Evolutionary conservation across 2,113 vertebrate genomes (phyloP).

Genomic region (Numida meleagris): DNA sequence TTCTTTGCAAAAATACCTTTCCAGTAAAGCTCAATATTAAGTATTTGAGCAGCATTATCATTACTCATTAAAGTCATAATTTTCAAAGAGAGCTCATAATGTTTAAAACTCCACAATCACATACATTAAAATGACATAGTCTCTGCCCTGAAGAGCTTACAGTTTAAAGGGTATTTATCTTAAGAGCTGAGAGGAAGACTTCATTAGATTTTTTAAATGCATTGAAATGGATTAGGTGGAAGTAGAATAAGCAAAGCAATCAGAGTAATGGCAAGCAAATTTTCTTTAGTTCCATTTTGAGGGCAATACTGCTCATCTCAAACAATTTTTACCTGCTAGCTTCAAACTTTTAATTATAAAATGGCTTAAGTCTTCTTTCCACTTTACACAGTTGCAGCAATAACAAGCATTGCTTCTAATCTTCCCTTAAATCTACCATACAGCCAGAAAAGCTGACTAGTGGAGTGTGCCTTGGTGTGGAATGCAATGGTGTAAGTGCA

Average conservation of each 20-base stretch:
- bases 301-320: not conserved
- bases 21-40: constrained; percentile 4
- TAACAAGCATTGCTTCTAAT: not conserved
- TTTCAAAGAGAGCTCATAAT: not conserved
- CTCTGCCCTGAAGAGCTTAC: not conserved
- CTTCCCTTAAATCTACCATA: not conserved
- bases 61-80: not conserved
- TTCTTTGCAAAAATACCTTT: constrained; percentile 4
- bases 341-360: not conserved
- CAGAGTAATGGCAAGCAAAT: not conserved
- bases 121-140: not conserved
- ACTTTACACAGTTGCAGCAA: not conserved
- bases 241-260: constrained; percentile 1
- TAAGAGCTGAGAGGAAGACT: not conserved
- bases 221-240: not conserved
- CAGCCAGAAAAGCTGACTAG: not conserved
- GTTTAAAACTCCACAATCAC: not conserved
- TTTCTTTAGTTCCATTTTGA: not conserved
- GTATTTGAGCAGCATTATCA: not conserved
- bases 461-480: not conserved
- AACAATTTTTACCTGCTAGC: not conserved
- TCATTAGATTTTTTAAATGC: constrained; percentile 30
- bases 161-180: constrained; percentile 6
- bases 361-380: not conserved
- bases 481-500: not conserved